Evolutionary conservation across 2,797 vertebrate species (phyloP).

Genomic region (Nothura maculosa): DNA sequence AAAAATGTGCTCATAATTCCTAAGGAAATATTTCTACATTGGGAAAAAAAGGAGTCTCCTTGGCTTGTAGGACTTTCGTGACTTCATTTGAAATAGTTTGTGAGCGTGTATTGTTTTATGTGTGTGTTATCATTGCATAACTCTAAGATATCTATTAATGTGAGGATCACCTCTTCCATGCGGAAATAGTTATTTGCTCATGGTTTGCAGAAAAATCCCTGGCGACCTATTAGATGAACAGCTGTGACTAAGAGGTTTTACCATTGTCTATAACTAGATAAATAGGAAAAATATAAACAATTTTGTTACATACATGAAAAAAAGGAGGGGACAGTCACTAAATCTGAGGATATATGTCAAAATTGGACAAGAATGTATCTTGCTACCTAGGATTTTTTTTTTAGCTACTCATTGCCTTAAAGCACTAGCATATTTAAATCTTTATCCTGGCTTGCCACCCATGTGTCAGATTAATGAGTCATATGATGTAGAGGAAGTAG

Average conservation of each 20-base stretch:
- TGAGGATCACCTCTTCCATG: neutral
- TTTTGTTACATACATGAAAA: neutral
- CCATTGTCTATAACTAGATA: neutral
- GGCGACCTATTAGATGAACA: neutral
- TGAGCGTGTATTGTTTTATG: conserved; percentile 1
- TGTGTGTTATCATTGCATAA: neutral
- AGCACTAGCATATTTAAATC: neutral
- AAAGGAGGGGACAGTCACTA: neutral
- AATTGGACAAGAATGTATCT: neutral
- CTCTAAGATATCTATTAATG: neutral
- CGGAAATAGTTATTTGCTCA: neutral
- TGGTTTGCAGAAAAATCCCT: neutral
- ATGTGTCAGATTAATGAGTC: neutral
- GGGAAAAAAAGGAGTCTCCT: neutral
- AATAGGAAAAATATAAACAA: neutral
- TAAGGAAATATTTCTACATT: neutral
- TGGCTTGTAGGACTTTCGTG: neutral
- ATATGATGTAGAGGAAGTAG: neutral
- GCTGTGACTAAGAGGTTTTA: neutral
- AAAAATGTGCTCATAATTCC: neutral
- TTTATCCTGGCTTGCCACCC: neutral
- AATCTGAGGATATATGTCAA: neutral
- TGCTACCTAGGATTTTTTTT: neutral
- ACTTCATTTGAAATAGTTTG: neutral
- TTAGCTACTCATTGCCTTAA: neutral